Evolutionary conservation across 2,797 vertebrate species (phyloP), one percentile per base, ranked within the genome.

Genomic region (Tolypeutes matacus): DNA sequence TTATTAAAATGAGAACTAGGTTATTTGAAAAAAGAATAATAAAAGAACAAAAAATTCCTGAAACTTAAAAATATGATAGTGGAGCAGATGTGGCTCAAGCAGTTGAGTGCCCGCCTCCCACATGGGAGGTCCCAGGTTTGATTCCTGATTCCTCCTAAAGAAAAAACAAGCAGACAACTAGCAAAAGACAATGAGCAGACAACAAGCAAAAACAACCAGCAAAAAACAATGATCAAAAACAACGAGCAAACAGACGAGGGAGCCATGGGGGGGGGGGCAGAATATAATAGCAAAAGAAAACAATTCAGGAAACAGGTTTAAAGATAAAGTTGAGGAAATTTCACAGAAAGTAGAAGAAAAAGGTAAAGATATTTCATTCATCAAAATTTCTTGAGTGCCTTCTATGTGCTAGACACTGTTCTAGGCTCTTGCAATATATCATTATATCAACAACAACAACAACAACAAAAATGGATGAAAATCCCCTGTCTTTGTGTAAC

Each of bases 41-140:
- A 34, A 73, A 92, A 76, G 27, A 64, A 84, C 20, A 84, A 65
- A 39, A 46, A 81, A 46, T 18, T 39, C 25, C 62, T 89, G 53
- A 75, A 78, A 84, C 69, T 76, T 75, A 31, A 83, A 95, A 94
- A 78, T 67, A 53, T 69, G 36, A 34, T 46, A 46, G 46, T 46
- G 46, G 46, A 46, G 46, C 46, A 46, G 46, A 46, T 46, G 46
- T 46, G 46, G 46, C 46, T 46, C 46, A 46, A 46, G 46, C 46
- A 46, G 46, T 8, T 46, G 46, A 46, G 46, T 11, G 46, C 46
- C 46, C 9, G 46, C 46, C 8, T 46, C 46, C 46, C 46, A 46
- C 46, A 46, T 46, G 46, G 46, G 46, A 46, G 46, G 46, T 46
- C 46, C 46, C 11, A 8, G 46, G 46, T 46, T 5, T 46, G 11